Base-by-base conservation (phyloP, 2,888 invertebrate species). In the Ophioninae sp. region DNA sequence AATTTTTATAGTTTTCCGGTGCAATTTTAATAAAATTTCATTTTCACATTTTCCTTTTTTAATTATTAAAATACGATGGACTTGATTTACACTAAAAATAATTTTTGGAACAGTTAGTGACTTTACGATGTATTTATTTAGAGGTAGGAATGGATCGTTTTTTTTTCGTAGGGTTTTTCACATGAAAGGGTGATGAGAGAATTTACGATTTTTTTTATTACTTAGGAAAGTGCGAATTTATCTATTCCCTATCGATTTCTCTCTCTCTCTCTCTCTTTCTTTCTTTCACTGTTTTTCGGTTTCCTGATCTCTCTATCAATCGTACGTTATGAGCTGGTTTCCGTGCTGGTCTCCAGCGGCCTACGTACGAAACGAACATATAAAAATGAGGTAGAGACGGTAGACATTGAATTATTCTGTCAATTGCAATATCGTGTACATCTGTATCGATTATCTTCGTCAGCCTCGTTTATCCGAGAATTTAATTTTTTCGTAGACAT, bases 311-410 rank as follows among this genome's bases (percentile, higher is more conserved):
- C 70, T 77, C 73, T 74, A 41, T 76, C 76, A 59, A 39, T 76
- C 68, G 41, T 23, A 21, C 68, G 56, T 50, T 56, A 76, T 41
- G 76, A 76, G 70, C 78, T 50, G 59, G 44, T 68, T 81, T 64
- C 62, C 57, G 61, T 72, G 78, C 62, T 73, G 84, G 30, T 73
- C 73, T 65, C 65, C 83, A 61, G 77, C 67, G 82, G 73, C 73
- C 50, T 74, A 39, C 74, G 39, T 75, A 59, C 59, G 61, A 68
- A 74, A 59, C 59, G 61, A 69, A 74, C 75, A 72, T 78, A 74
- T 74, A 57, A 84, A 72, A 85, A 87, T 79, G 86, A 87, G 88
- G 88, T 88, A 88, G 88, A 88, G 81, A 88, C 85, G 87, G 86
- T 88, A 88, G 86, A 84, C 86, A 84, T 78, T 83, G 85, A 85